Evolutionary conservation across 92 coral and sea anemone genomes (phyloP), one percentile per base, ranked within the genome.

Genomic region (Anthopleura xanthogrammica): DNA sequence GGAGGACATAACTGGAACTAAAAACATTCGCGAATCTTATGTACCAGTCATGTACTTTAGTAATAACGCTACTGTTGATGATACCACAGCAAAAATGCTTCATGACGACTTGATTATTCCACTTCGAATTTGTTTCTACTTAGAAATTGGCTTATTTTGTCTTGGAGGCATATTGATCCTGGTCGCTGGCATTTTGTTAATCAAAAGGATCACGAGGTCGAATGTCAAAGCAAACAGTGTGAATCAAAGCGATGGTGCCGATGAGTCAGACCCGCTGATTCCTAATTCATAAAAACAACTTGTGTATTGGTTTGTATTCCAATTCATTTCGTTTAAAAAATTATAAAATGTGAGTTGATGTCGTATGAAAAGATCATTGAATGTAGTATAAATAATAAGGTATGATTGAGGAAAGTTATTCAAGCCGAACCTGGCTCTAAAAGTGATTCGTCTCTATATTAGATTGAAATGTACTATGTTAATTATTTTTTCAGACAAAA

Each of bases 11-110:
- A 36, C 58, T 4, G 93, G 93, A 72, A 90, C 93, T 39, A 80
- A 75, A 14, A 89, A 90, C 0, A 82, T 92, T n/a, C 82, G 50
- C 9, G 87, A 90, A 70, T 91, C 90, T 2, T 88, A 88, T 56
- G 75, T 92, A 12, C 98, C 98, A n/a, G 78, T 95, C 1, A 79
- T 95, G 83, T 92, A 86, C 64, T 95, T 95, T 64, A 89, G 92
- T 58, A 90, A 86, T 73, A 86, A 82, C 20, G 97, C 90, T 19
- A 84, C 85, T 62, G 85, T 95, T 17, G 95, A 92, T 83, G 81
- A 89, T 10, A 81, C 71, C 12, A 90, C 94, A 14, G 90, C 85
- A 5, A 60, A 80, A 39, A 72, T 77, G 75, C 68, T 95, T 86
- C 92, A 88, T 62, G 65, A 77, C 12, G 88, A 87, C 9, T 41